A percentile compares a stretch with the other conserved stretches of the same genome.
These are phyloP conservation scores for Gymnocypris eckloni DNA, from an alignment of 2,797 vertebrate genomes.

Conservation along the genomic window DNA sequence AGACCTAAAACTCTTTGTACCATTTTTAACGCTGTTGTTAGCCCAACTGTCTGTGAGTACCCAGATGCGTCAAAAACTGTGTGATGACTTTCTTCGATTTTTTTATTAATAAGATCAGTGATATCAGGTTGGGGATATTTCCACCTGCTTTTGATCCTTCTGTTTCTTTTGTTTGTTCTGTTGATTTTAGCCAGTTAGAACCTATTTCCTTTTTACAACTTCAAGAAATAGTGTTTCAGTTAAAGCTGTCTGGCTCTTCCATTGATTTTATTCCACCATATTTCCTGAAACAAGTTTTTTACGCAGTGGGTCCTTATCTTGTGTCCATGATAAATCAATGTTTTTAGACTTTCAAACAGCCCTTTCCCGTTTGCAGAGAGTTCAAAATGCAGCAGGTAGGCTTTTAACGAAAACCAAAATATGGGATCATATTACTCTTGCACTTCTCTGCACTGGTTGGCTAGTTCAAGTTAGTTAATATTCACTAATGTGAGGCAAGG, in stretches of 20 bases:
- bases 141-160: neutral
- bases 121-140: slow-evolving; percentile 1
- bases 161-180: neutral
- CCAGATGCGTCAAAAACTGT: neutral
- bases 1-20: too few species aligned
- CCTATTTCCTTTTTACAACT: neutral
- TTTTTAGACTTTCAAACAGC: neutral
- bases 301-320: too few species aligned
- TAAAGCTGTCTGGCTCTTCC: neutral
- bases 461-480: too few species aligned
- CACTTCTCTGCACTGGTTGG: too few species aligned
- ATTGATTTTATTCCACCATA: neutral
- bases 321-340: neutral
- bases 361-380: too few species aligned
- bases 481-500: too few species aligned
- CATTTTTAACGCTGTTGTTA: too few species aligned
- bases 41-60: neutral
- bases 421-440: too few species aligned
- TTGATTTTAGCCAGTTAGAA: neutral
- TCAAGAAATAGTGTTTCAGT: slow-evolving; percentile 2
- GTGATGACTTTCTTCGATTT: neutral
- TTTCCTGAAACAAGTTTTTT: neutral
- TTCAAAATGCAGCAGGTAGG: too few species aligned
- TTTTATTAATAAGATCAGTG: slow-evolving; percentile 5
- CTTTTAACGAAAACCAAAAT: too few species aligned